Conservation (phyloP, 2,797 vertebrate species). For the Dryobates pubescens region DNA sequence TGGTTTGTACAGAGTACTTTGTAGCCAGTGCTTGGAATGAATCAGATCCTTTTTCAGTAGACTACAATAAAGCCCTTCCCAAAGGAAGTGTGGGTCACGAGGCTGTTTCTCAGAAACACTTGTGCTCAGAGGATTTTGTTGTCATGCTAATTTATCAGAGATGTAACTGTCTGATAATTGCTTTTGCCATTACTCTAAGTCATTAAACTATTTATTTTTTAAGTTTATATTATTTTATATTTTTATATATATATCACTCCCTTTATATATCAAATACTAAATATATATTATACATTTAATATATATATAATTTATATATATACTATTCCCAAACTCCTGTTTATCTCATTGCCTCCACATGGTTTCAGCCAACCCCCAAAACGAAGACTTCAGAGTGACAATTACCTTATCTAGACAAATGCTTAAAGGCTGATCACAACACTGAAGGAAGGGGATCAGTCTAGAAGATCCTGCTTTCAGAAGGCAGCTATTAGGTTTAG, state of each 20-base stretch:
- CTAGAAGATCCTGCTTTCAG: background rate
- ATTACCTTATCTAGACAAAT: background rate
- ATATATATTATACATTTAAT: background rate
- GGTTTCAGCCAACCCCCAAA: background rate
- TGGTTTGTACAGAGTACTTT: background rate
- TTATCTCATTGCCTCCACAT: background rate
- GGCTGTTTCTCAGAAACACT: background rate
- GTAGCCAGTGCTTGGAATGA: slow-evolving; percentile 7
- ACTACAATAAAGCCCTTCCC: background rate
- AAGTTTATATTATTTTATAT: background rate
- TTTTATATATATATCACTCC: background rate
- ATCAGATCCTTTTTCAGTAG: background rate
- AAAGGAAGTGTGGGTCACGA: slow-evolving; percentile 22
- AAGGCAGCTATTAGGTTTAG: background rate
- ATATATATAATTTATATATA: too few species aligned
- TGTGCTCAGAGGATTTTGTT: slow-evolving; percentile 9
- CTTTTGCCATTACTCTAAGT: background rate
- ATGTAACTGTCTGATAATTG: background rate
- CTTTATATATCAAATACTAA: background rate
- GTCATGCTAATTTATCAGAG: background rate
- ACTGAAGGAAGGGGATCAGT: background rate
- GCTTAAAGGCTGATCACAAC: background rate
- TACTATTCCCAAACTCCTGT: background rate
- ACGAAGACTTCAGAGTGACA: background rate
- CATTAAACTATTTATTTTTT: background rate